Evolutionary conservation across 2,888 invertebrate species (phyloP), one percentile per base, ranked within the genome.

Genomic region (Notodonta dromedarius): DNA sequence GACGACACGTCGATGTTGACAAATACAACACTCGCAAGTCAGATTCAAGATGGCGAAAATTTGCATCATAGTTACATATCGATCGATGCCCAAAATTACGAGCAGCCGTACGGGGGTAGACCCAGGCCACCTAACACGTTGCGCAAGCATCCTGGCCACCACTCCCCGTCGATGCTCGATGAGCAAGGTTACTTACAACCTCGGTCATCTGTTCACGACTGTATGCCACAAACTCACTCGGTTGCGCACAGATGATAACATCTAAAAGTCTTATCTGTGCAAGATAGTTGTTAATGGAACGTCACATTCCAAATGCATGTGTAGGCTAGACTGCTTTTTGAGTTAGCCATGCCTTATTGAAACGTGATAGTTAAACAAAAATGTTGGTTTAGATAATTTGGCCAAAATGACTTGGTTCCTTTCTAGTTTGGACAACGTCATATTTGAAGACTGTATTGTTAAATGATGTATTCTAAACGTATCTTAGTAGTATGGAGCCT

Each of bases 51-150:
- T 70, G 94, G 94, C 56, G 95, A 95, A 68, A 94, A 95, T 78
- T 89, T 95, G 73, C 95, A 95, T 78, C 95, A 96, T 78, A 95
- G 95, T 87, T 96, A 96, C 83, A 95, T 95, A 79, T 95, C 95
- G 63, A 95, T 95, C 70, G 95, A 95, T 74, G 90, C 94, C 67
- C 94, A 94, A 79, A 94, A 93, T 77, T 94, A 94, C 69, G 94
- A 94, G 67, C 93, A 93, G 73, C 92, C 94, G 35, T 93, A 93
- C 70, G 85, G 89, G 60, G 90, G 93, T 62, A 85, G 94, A 58
- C 88, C 90, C 60, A 89, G 93, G 79, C 92, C 93, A 69, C 89
- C 92, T 77, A 89, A 90, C 74, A 89, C 92, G 57, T 81, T 93
- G 66, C 88, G 92, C 73, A 93, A 93, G 82, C 90, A 90, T 77